These are phyloP conservation scores for Synaphobranchus kaupii DNA, from an alignment of 2,797 vertebrate genomes.

Conservation along the genomic window DNA sequence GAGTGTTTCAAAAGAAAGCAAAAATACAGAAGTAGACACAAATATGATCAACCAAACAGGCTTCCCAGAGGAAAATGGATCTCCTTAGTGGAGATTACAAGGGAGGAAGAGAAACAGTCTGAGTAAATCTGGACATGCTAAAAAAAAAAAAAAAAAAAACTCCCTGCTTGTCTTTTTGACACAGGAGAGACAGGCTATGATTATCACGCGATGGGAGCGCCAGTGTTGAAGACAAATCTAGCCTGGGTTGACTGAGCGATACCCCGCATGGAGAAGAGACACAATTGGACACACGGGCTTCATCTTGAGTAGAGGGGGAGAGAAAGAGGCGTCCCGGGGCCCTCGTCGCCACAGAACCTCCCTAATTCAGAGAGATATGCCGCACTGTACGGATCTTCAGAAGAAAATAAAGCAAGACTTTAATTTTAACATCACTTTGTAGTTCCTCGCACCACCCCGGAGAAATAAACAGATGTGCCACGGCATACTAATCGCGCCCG, in stretches of 20 bases:
- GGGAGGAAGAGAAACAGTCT: neutral
- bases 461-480: slow-evolving; percentile 52
- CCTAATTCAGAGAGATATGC: slow-evolving; percentile 59
- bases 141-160: too few relatives aligned
- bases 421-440: slow-evolving; percentile 66
- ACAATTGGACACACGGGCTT: neutral
- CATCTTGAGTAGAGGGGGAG: slow-evolving; percentile 37
- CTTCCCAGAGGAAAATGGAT: neutral
- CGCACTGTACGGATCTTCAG: slow-evolving; percentile 49
- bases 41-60: neutral
- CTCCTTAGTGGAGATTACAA: slow-evolving; percentile 17
- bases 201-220: neutral
- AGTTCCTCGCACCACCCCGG: slow-evolving; percentile 53
- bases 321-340: slow-evolving; percentile 37
- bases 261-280: neutral
- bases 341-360: slow-evolving; percentile 56
- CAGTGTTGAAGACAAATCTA: neutral
- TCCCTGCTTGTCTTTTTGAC: slow-evolving; percentile 25
- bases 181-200: neutral
- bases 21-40: slow-evolving; percentile 31
- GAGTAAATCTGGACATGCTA: neutral
- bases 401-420: slow-evolving; percentile 53
- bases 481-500: slow-evolving; percentile 55
- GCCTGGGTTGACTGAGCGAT: neutral
- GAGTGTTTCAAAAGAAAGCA: slow-evolving; percentile 10